These are phyloP conservation scores for Lucilia cuprina DNA, from an alignment of 1,140 invertebrate genomes.

Conservation along the genomic window DNA sequence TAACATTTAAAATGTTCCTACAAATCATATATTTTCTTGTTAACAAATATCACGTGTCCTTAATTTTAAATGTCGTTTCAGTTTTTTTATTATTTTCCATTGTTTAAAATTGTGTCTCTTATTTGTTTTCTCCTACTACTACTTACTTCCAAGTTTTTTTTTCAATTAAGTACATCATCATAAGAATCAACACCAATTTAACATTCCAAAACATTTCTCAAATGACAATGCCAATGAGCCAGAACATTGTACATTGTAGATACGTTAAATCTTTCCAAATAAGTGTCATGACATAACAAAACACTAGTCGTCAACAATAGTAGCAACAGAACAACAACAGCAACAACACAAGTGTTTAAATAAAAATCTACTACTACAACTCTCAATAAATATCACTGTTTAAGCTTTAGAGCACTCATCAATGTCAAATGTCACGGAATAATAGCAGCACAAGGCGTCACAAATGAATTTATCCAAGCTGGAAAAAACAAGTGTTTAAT, in stretches of 20 bases:
- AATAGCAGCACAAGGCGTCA: slow-evolving; percentile 13
- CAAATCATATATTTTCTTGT: background rate
- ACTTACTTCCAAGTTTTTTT: no score
- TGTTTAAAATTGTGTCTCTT: background rate
- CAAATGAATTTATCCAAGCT: slow-evolving; percentile 10
- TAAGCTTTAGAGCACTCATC: slow-evolving; percentile 32
- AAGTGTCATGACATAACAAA: slow-evolving; percentile 22
- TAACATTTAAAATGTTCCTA: no score
- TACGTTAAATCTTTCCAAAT: slow-evolving; percentile 23
- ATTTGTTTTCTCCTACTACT: background rate
- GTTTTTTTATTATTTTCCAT: background rate
- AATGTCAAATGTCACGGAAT: slow-evolving; percentile 35
- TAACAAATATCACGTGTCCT: slow-evolving; percentile 21
- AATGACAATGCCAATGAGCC: slow-evolving; percentile 26
- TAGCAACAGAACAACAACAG: background rate
- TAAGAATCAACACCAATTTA: slow-evolving; percentile 10
- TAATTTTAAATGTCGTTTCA: background rate
- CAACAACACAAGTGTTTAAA: background rate
- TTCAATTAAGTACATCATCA: slow-evolving; percentile 32
- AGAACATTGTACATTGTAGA: background rate
- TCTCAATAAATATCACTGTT: background rate
- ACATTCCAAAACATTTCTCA: slow-evolving; percentile 22
- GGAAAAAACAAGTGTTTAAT: slow-evolving; percentile 2
- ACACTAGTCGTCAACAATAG: background rate
- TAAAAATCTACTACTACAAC: background rate